Base-by-base conservation (phyloP, 2,888 invertebrate species). In the Leucophora obtusa region DNA sequence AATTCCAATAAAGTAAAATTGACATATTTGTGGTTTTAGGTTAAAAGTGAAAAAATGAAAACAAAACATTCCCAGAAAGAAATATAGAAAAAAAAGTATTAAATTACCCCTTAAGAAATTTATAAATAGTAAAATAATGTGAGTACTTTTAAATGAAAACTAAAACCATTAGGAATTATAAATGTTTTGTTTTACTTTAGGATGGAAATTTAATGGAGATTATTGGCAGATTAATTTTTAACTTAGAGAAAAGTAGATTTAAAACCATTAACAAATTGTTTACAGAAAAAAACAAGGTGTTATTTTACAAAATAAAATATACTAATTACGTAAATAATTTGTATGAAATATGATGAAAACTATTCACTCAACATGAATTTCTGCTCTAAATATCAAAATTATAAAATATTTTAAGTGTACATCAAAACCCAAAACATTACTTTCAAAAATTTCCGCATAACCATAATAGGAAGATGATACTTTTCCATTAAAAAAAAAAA, bases 1-100 rank as follows among this genome's bases (percentile, higher is more conserved):
- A 59, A 59, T 35, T 17, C 18, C 8, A 28, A 1, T 54, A 63
- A 75, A 63, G 63, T 76, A 63, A 76, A 59, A 65, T 65, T 76
- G 70, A 76, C 70, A 76, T 76, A 70, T 76, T 76, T 76, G 76
- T 76, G 76, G 76, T 76, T 76, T 73, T 17, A 21, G 18, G 14
- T 47, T 47, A 47, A 24, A 43, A 43, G 14, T 43, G 43, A n/a
- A 43, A 14, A 11, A 43, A 35, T 63, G 50, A 14, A 21, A 21
- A 56, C 24, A 50, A 33, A 62, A 17, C 15, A 28, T 47, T 47
- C 43, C 43, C 43, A 47, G 14, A 14, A 6, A n/a, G 43, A 47
- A 47, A 47, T 47, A 47, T 47, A 47, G 38, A 53, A 53, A 15
- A 21, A 28, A 28, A 21, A 58, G 51, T 73, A 78, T 73, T 73